Conservation (phyloP, 2,797 vertebrate species). For the Peromyscus attwateri region DNA sequence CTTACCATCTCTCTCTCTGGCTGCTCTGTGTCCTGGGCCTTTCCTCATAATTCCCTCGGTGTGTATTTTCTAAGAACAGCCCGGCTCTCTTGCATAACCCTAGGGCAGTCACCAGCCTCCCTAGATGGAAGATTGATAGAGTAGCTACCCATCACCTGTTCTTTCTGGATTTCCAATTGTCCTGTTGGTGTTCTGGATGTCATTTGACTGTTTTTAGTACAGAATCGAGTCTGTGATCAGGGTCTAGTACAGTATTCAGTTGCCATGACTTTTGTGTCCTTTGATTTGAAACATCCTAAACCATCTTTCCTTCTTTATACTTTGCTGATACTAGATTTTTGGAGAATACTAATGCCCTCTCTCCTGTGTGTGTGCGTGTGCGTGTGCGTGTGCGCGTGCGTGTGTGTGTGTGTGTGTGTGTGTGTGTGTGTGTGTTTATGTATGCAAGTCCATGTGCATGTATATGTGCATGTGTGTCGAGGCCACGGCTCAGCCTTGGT, state of each 20-base stretch:
- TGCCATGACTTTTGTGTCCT: not conserved
- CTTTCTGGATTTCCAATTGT: not conserved
- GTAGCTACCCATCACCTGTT: not conserved
- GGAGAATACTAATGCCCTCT: not conserved
- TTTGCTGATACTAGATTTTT: constrained; percentile 20
- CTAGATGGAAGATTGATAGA: not conserved
- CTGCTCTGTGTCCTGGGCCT: not conserved
- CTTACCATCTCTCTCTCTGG: not conserved
- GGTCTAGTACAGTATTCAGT: not conserved
- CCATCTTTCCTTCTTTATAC: not conserved
- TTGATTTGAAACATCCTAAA: not conserved
- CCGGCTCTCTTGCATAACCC: not conserved
- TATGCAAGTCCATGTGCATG: not conserved
- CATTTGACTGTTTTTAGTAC: not conserved
- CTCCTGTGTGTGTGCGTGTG: not conserved
- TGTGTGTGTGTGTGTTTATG: not conserved
- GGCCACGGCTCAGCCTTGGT: not conserved
- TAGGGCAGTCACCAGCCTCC: not conserved
- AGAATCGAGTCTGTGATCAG: not conserved
- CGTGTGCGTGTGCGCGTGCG: not conserved
- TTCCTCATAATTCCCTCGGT: not conserved
- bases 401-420: not conserved
- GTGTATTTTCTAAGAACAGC: not conserved
- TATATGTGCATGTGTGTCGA: not conserved
- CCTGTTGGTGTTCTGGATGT: not conserved